Evolutionary conservation across 1,140 invertebrate genomes (phyloP).

Genomic region (Heliconius hewitsoni): DNA sequence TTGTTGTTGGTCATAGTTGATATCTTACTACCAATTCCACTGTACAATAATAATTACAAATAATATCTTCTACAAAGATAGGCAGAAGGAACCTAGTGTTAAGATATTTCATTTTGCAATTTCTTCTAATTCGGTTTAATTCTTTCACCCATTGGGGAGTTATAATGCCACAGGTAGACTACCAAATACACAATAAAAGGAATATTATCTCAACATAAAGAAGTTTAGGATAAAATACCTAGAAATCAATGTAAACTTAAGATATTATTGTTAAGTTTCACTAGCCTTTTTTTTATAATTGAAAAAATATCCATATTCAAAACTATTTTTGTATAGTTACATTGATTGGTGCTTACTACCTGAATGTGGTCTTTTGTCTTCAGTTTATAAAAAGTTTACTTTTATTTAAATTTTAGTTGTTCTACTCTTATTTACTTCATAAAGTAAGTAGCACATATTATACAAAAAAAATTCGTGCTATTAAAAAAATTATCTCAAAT

Average conservation of each 20-base stretch:
- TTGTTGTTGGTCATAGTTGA: too few species aligned
- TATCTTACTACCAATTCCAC: too few species aligned
- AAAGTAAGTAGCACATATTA: too few species aligned
- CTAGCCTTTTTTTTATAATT: not conserved
- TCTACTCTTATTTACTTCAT: not conserved
- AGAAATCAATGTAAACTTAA: constrained; percentile 15
- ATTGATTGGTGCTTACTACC: not conserved
- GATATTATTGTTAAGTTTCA: constrained; percentile 24
- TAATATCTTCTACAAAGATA: too few species aligned
- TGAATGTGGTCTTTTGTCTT: not conserved
- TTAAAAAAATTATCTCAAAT: too few species aligned
- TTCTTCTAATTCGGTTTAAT: too few species aligned
- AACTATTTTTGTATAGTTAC: not conserved
- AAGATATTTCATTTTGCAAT: too few species aligned
- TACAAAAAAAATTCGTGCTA: not conserved
- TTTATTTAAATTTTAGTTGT: not conserved
- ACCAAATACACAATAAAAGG: not conserved
- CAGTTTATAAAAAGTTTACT: not conserved
- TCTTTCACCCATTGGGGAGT: too few species aligned
- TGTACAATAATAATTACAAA: too few species aligned
- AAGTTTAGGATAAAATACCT: constrained; percentile 12
- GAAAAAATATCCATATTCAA: not conserved
- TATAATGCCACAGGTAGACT: too few species aligned
- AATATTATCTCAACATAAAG: not conserved
- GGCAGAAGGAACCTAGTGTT: too few species aligned